Evolutionary conservation across 2,113 vertebrate species (phyloP), one percentile per base, ranked within the genome.

Genomic region (Euleptes europaea): DNA sequence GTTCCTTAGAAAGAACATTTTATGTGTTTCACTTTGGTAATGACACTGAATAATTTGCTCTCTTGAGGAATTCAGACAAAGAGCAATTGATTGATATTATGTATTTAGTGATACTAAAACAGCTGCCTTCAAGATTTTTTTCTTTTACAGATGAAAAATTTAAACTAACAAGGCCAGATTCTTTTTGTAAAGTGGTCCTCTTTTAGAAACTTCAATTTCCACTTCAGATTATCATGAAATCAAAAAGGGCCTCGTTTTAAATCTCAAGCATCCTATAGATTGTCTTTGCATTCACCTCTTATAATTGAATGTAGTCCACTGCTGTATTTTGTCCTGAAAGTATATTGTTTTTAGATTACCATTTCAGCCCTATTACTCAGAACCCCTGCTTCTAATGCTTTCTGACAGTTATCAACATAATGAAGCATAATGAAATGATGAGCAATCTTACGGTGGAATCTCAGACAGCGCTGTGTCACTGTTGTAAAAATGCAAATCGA

Each of bases 351-450:
- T 96, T 95, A 96, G 96, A 96, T 97, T 95, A 94, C 94, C 94
- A 96, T 96, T 95, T 95, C 94, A 93, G 94, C 94, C 94, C 95
- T 96, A 93, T 96, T 96, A 95, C 95, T 97, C 96, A 95, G 88
- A 94, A 91, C 90, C 92, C 87, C 92, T 74, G 60, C 91, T 93
- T 93, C 94, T 96, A 96, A 97, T 97, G 95, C 94, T 89, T 95
- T 93, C 93, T 97, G 96, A 96, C 96, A 97, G 96, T 96, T 96
- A 97, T 96, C 96, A 95, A 88, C 95, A 95, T 97, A 97, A 97
- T 97, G 97, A 97, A 92, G 94, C 91, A 76, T 96, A 97, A 97
- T 97, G 96, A 97, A 96, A 96, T 96, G 96, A 97, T 95, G 95
- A 96, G 95, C 95, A 94, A 93, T 96, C 95, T 95, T n/a, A 94